Evolutionary conservation across 2,113 vertebrate genomes (phyloP), one percentile per base, ranked within the genome.

Genomic region (Bagarius yarrelli): DNA sequence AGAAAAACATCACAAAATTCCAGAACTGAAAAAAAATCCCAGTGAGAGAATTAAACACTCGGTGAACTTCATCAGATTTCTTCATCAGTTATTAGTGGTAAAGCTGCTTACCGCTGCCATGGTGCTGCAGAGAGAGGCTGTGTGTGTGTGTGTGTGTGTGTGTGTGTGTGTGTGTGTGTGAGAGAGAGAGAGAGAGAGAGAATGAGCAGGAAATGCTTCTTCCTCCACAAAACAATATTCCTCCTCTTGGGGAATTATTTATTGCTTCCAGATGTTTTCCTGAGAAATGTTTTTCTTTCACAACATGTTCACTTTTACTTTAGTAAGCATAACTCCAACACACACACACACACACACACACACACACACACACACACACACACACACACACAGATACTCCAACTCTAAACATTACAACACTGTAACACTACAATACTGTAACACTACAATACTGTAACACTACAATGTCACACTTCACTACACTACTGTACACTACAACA

Each of bases 131-230:
- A 72, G 0, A 3, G 47, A 1, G 9, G 9, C 36, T 34, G 8
- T 32, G 52, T 2, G 15, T 44, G 1, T 47, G 25, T 60, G 8
- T 47, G n/a, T 27, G 8, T 25, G 57, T 63, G 60, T 53, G 76
- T 78, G 61, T 79, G 60, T 55, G 76, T 78, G 60, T 78, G 25
- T 78, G 76, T 66, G 55, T 32, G 57, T 44, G 74, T 44, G 55
- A 25, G 55, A 18, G 59, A 32, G 59, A 34, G 60, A 23, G 44
- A 13, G 71, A 21, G 71, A 21, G 52, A 21, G 50, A 5, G 27
- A 13, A 8, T 23, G 30, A 40, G 23, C 2, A 15, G 25, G 21
- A 76, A 55, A 19, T 55, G 50, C 23, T 27, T 60, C 74, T 15
- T 76, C 56, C 74, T 47, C 47, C 21, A 57, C 32, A 34, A 21